These are phyloP conservation scores for Dissostichus mawsoni DNA, from an alignment of 2,113 vertebrate species.

Conservation along the genomic window DNA sequence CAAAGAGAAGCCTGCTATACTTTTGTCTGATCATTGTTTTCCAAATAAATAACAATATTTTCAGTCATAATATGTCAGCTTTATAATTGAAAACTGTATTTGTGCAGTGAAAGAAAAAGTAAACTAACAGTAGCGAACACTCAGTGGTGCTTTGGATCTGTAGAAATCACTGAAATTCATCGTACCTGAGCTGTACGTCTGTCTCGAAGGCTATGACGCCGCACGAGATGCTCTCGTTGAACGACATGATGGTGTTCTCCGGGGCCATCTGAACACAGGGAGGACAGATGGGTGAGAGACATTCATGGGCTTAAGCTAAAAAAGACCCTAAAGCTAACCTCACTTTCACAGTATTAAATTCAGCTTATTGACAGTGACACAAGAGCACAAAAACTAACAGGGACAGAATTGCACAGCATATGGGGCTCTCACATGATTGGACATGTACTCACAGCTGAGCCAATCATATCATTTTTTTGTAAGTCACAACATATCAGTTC, in stretches of 20 bases:
- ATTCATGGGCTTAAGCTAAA: slow-evolving; percentile 16
- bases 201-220: slow-evolving; percentile 90
- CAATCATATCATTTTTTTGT: not conserved
- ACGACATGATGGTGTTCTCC: slow-evolving; percentile 96
- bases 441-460: slow-evolving; percentile 54
- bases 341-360: slow-evolving; percentile 16
- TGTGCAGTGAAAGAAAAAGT: too few relatives aligned
- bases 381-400: slow-evolving; percentile 36
- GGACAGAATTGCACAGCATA: slow-evolving; percentile 44
- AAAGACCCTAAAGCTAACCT: slow-evolving; percentile 33
- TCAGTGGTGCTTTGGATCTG: not conserved
- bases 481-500: too few relatives aligned
- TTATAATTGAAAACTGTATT: too few relatives aligned
- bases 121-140: not conserved
- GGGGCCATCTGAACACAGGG: slow-evolving; percentile 89
- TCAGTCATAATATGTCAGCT: too few relatives aligned
- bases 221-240: slow-evolving; percentile 85
- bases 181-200: slow-evolving; percentile 92
- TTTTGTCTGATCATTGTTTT: too few relatives aligned
- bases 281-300: slow-evolving; percentile 54
- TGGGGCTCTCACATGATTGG: slow-evolving; percentile 34
- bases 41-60: too few relatives aligned
- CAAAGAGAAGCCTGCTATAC: too few relatives aligned
- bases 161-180: not conserved
- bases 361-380: slow-evolving; percentile 30